Evolutionary conservation across 2,888 invertebrate species (phyloP).

Genomic region (Rhynchonema sp.): DNA sequence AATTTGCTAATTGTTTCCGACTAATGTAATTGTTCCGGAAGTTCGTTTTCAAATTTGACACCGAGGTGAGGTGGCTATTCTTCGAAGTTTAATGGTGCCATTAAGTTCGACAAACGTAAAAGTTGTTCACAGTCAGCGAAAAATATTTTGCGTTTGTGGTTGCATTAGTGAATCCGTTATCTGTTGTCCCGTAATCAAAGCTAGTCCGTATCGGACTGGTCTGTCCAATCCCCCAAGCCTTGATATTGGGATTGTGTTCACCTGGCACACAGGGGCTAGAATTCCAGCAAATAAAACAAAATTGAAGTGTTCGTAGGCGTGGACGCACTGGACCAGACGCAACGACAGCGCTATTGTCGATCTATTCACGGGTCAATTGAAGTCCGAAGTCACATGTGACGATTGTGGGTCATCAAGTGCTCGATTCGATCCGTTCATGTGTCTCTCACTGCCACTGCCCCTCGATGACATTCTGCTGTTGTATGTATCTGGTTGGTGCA

Average conservation of each 20-base stretch:
- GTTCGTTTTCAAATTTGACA: no score
- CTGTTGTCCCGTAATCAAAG: no score
- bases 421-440: slow-evolving; percentile 75
- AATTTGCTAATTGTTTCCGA: no score
- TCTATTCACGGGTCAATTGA: slow-evolving; percentile 72
- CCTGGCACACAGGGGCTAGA: neutral
- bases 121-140: no score
- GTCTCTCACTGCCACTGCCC: slow-evolving; percentile 66
- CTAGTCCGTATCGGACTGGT: no score
- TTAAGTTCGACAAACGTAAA: no score
- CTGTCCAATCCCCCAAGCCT: no score
- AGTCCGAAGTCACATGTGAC: slow-evolving; percentile 63
- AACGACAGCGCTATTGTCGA: slow-evolving; percentile 73
- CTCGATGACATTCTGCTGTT: slow-evolving; percentile 63
- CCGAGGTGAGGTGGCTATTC: no score
- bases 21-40: no score
- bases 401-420: slow-evolving; percentile 63
- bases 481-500: slow-evolving; percentile 47
- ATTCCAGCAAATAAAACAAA: no score
- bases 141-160: neutral
- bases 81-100: no score
- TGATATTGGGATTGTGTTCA: neutral
- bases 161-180: neutral
- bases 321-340: slow-evolving; percentile 58
- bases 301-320: slow-evolving; percentile 47